A percentile compares a stretch with the other conserved stretches of the same genome.
These are phyloP conservation scores for Emmelina monodactyla DNA, from an alignment of 2,888 invertebrate genomes.

Conservation along the genomic window DNA sequence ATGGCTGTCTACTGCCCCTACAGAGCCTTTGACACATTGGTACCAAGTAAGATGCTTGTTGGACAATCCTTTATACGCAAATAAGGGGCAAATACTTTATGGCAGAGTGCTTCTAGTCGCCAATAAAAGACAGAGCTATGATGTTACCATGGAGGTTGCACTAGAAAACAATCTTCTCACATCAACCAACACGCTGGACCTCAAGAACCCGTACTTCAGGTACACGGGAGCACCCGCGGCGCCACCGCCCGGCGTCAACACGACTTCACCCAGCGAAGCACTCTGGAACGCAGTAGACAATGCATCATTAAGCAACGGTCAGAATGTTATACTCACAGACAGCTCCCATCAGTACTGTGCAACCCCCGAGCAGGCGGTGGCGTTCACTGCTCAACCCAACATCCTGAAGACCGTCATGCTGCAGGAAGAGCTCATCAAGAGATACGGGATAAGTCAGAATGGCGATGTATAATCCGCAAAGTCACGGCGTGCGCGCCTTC, in stretches of 20 bases:
- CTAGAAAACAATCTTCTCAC: constrained; percentile 88
- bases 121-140: constrained; percentile 97
- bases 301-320: constrained; percentile 52
- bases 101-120: constrained; percentile 89
- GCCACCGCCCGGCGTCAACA: constrained; percentile 91
- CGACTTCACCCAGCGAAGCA: constrained; percentile 90
- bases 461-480: constrained; percentile 62
- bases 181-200: constrained; percentile 90
- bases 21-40: constrained; percentile 98
- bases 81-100: constrained; percentile 89
- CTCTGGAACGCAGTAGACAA: constrained; percentile 90
- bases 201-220: constrained; percentile 98
- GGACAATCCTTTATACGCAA: constrained; percentile 92
- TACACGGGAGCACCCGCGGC: constrained; percentile 93
- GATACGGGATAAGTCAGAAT: constrained; percentile 62
- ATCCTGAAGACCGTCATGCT: constrained; percentile 63
- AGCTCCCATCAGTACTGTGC: constrained; percentile 50
- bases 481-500: constrained; percentile 59
- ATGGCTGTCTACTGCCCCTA: constrained; percentile 99
- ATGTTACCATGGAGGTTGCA: constrained; percentile 94
- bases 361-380: constrained; percentile 41
- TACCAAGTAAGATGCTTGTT: constrained; percentile 97
- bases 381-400: constrained; percentile 49
- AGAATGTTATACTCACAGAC: constrained; percentile 48
- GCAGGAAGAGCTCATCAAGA: constrained; percentile 61